Base-by-base conservation (phyloP, 2,888 invertebrate genomes). In the Drosophila tanythrix region DNA sequence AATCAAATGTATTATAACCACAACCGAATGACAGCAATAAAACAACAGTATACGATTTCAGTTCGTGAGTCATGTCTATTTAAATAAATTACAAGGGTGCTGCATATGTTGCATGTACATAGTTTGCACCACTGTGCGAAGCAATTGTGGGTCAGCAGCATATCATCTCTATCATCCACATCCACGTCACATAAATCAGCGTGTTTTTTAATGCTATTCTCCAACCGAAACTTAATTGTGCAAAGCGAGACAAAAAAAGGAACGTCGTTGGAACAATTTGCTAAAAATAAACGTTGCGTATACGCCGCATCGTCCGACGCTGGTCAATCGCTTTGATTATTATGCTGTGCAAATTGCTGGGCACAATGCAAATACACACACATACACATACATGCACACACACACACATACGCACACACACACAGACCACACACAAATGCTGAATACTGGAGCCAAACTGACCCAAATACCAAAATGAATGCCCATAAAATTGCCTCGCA, bases 231-330 rank as follows among this genome's bases (percentile, higher is more conserved):
- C 74, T 75, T 89, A 87, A 81, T 79, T 89, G 80, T 72, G 88
- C 71, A 66, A 66, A 74, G 70, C 50, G 59, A 62, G 56, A 15
- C 64, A 21, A 15, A 21, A 15, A 38, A 31, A 27, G 52, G 55
- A 67, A 46, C 38, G 79, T 80, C 78, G 80, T 87, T 80, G 83
- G 83, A 89, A 74, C 80, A 88, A 90, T 87, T 87, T 87, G 80
- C 87, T 87, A 87, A 80, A 87, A 90, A 87, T 87, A 87, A 80
- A 88, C 52, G 55, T 90, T 87, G 87, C 90, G 87, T 86, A 87
- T 82, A 72, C 90, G 83, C 77, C 70, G 80, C 82, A 63, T 81
- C 65, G 53, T 56, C 52, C 53, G 52, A 43, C 55, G 58, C 48
- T 65, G 78, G 52, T 73, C 67, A 63, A 61, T 51, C 43, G 77